Base-by-base conservation (phyloP, 1,140 invertebrate species). In the Calliphora vicina region DNA sequence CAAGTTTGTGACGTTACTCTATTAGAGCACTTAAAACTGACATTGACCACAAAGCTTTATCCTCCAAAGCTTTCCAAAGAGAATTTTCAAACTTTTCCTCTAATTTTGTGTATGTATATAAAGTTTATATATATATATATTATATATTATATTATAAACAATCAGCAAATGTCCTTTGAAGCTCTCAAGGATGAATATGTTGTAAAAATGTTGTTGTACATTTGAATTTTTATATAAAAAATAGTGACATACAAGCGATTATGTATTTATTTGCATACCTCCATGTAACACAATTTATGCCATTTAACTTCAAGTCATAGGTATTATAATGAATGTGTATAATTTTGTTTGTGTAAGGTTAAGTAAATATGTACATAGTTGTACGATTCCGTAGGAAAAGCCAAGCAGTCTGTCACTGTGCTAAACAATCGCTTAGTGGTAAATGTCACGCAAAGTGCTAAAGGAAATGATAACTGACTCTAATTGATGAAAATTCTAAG, bases 401-500 rank as follows among this genome's bases (percentile, higher is more conserved):
- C 61, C 61, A 67, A 20, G 61, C 61, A 20, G 61, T 67, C 61
- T 67, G n/a, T 6, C 23, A 23, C 2, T 57, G 15, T 57, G n/a
- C 15, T 57, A 67, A 67, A 67, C n/a, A 23, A 67, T 25, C 25
- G 6, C n/a, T 25, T 23, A 50, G 20, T 67, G n/a, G 61, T 12
- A 67, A 67, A 50, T 45, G 57, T 67, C 57, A 67, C 57, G 57
- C 57, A 67, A 67, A 67, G n/a, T 67, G n/a, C 5, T 67, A 20
- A 67, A 20, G 57, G 57, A 67, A 67, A 67, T 67, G n/a, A 67
- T 23, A 67, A 67, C 61, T 67, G 61, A 67, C n/a, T 67, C 20
- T 67, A 67, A 67, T 67, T 67, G 61, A 67, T 67, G 61, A 67
- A 67, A 23, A 67, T 67, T 67, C n/a, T 12, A 23, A 67, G n/a